Base-by-base conservation (phyloP, 1,140 invertebrate species). In the Drosophila ohnishii region DNA sequence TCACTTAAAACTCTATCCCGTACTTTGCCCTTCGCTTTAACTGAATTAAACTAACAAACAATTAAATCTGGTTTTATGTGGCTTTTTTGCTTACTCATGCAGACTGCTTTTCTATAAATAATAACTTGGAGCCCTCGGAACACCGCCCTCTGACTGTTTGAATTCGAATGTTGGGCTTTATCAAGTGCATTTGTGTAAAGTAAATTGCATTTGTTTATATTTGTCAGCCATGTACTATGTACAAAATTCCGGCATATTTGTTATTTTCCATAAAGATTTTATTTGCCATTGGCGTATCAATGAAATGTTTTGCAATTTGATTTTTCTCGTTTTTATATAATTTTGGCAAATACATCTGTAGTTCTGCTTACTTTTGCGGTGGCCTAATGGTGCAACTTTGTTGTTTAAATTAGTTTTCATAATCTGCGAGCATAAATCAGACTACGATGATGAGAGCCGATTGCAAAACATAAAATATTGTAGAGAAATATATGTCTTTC, bases 101-200 rank as follows among this genome's bases (percentile, higher is more conserved):
- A 75, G 51, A 56, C 59, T 44, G 59, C 55, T 60, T 66, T 83
- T 79, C 51, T 58, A 80, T 70, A 84, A 85, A 80, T 74, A 80
- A 85, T 66, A 66, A 71, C 50, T 58, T 61, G 50, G n/a, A n/a
- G n/a, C n/a, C n/a, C n/a, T n/a, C n/a, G n/a, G 34, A 73, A n/a
- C 16, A 9, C 28, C 30, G 22, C 14, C 1, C 34, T 28, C 11
- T 7, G n/a, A 30, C 51, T 50, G 30, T 66, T 59, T 74, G 62
- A 28, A 40, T 65, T 47, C 61, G 19, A 2, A 53, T 57, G 45
- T 55, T 70, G 77, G 19, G 19, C 19, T 19, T 78, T 45, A 69
- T 74, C 44, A 73, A 80, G 67, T 80, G 80, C 56, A 77, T 55
- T 74, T 58, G 73, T 65, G 63, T 67, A 80, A 84, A 80, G 84